Evolutionary conservation across 2,888 invertebrate genomes (phyloP).

Genomic region (Diabrotica balteata): DNA sequence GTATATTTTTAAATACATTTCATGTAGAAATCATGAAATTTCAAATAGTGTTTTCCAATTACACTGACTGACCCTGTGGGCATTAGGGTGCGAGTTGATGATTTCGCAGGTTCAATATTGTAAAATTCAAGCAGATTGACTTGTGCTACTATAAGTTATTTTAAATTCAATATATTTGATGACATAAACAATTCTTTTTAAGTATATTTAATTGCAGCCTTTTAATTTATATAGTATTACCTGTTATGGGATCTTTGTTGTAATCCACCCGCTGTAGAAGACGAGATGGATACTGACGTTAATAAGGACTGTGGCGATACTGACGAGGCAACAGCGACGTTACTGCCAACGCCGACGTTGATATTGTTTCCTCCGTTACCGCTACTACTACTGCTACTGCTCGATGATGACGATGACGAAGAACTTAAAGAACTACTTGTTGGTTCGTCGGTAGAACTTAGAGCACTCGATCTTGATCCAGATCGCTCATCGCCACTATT

Average conservation of each 20-base stretch:
- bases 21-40: no score
- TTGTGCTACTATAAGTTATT: no score
- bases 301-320: slow-evolving; percentile 15
- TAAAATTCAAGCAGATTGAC: no score
- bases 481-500: slow-evolving; percentile 75
- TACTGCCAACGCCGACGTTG: slow-evolving; percentile 5
- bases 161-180: no score
- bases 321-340: slow-evolving; percentile 20
- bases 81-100: no score
- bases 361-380: slow-evolving; percentile 1
- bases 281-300: slow-evolving; percentile 10
- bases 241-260: slow-evolving; percentile 28
- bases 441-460: slow-evolving; percentile 77
- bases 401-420: slow-evolving; percentile 33
- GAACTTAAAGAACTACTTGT: slow-evolving; percentile 51
- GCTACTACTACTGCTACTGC: slow-evolving; percentile 23
- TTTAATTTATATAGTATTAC: slow-evolving; percentile 9
- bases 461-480: slow-evolving; percentile 77
- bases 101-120: no score
- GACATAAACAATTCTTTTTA: no score
- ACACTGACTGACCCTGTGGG: no score
- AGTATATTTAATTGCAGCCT: background rate
- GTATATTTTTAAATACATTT: no score
- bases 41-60: no score
- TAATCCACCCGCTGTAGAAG: slow-evolving; percentile 15